Evolutionary conservation across 2,797 vertebrate genomes (phyloP), one percentile per base, ranked within the genome.

Genomic region (Phyllotis vaccarum): DNA sequence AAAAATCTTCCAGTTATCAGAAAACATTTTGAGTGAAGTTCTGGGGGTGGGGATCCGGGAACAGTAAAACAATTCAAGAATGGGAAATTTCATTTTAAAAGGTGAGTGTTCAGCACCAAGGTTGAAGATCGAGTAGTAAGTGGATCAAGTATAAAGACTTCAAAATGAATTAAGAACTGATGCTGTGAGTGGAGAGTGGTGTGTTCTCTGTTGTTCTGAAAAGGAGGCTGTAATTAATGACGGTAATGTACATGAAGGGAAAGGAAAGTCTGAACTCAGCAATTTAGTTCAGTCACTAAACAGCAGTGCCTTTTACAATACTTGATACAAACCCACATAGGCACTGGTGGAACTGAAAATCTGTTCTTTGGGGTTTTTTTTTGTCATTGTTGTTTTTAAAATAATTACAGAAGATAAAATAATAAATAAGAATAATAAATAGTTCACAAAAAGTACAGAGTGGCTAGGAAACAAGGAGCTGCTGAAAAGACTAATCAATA

Each of bases 301-400:
- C 93, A 94, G 92, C 16, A 86, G 40, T 37, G 22, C 31, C 76
- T 56, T 76, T 95, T 60, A 90, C 31, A 21, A 43, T 46, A 29
- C 3, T 86, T 89, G 52, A 72, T 29, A 75, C 9, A 66, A 64
- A 64, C 86, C 90, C 81, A 80, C 66, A 29, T 82, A 52, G 82
- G 19, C 9, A 49, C 5, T 66, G 56, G 40, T 64, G 70, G 79
- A 90, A 64, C 40, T 86, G 49, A 66, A 96, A 95, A 68, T 43
- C 37, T 8, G 52, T 3, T 75, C 46, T 93, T 14, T n/a, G n/a
- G n/a, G n/a, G n/a, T n/a, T n/a, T n/a, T n/a, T n/a, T n/a, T n/a
- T n/a, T n/a, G n/a, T n/a, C n/a, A n/a, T n/a, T n/a, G n/a, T n/a
- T 96, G 34, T 43, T 93, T 91, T 94, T 91, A 58, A 85, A 93